Conservation (phyloP, 1,140 invertebrate genomes). For the Gonioctena quinquepunctata region DNA sequence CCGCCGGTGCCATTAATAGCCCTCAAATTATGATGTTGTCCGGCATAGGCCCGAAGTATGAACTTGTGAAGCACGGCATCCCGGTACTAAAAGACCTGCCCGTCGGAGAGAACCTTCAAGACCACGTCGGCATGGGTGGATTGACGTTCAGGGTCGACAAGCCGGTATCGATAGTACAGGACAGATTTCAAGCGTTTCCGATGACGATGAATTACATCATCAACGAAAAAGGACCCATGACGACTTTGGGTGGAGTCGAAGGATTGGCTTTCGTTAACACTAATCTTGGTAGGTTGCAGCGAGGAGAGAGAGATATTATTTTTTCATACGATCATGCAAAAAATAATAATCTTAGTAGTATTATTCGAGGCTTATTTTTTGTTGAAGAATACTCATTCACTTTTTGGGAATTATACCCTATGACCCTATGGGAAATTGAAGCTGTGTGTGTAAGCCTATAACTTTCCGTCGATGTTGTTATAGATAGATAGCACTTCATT, state of each 20-base stretch:
- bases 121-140: conserved; percentile 82
- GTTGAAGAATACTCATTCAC: no score
- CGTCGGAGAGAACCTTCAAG: conserved; percentile 77
- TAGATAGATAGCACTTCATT: no score
- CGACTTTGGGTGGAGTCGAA: conserved; percentile 81
- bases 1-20: conserved; percentile 78
- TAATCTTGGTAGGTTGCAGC: conserved; percentile 52
- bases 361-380: no score
- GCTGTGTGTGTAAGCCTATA: no score
- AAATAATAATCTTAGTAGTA: no score
- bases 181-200: conserved; percentile 69
- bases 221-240: conserved; percentile 80
- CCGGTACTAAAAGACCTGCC: conserved; percentile 74
- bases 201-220: conserved; percentile 80
- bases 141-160: conserved; percentile 75
- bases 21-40: conserved; percentile 87
- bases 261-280: conserved; percentile 85
- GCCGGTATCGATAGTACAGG: conserved; percentile 77
- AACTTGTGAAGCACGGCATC: conserved; percentile 73
- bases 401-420: no score
- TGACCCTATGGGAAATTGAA: no score
- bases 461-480: no score
- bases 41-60: conserved; percentile 79
- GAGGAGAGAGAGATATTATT: no score
- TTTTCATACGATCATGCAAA: no score